These are phyloP conservation scores for Agonopterix alstromeriana DNA, from an alignment of 2,888 invertebrate genomes.

Conservation along the genomic window DNA sequence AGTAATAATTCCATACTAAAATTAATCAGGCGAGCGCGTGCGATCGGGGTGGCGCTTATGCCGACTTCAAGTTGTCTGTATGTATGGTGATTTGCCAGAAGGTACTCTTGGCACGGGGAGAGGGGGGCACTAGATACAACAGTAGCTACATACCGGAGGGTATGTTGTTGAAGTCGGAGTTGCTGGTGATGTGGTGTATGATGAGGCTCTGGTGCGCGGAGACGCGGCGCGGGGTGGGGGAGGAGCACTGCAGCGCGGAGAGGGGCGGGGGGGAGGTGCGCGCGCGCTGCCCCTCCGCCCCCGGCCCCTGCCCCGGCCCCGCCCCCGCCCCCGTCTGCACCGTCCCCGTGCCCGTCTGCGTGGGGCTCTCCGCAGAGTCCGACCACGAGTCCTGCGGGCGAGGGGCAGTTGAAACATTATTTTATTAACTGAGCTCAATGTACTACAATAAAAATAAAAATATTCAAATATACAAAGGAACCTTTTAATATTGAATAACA, in stretches of 20 bases:
- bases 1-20: no score
- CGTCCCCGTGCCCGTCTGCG: conserved; percentile 53
- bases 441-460: no score
- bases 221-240: conserved; percentile 66
- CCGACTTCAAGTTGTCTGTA: no score
- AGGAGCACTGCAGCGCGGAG: conserved; percentile 68
- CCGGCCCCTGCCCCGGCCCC: neutral
- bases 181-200: conserved; percentile 70
- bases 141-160: conserved; percentile 39
- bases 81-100: no score
- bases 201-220: conserved; percentile 69
- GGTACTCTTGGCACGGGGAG: no score
- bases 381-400: conserved; percentile 42
- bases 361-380: conserved; percentile 48
- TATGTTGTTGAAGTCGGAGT: conserved; percentile 69
- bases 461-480: no score
- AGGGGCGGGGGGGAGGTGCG: conserved; percentile 58
- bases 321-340: conserved; percentile 1
- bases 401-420: neutral
- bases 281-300: conserved; percentile 6
- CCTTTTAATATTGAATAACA: no score
- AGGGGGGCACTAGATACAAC: no score
- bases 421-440: no score
- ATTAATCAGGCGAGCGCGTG: no score
- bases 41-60: no score